Base-by-base conservation (phyloP, 2,113 vertebrate species). In the Myrmophylax atrothorax region DNA sequence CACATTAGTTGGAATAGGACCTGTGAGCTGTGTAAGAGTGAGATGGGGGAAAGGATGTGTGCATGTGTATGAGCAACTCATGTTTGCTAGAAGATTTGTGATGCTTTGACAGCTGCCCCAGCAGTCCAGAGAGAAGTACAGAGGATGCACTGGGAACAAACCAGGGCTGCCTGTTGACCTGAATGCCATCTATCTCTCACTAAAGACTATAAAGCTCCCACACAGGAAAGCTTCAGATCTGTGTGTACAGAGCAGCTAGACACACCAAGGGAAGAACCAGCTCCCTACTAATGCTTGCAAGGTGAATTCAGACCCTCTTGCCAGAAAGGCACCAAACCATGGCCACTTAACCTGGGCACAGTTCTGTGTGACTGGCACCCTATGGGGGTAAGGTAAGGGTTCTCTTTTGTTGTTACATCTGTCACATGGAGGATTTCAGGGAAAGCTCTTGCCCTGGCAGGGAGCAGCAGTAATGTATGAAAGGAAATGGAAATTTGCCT, bases 11-110 rank as follows among this genome's bases (percentile, higher is more conserved):
- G 40, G 49, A 76, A 31, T 33, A 72, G 35, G 70, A 90, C 9
- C 35, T 68, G 46, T 47, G 53, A 49, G 58, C 0, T 1, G 20
- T 28, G 24, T 35, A 22, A 58, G 31, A 64, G 46, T 16, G 18
- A 1, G 2, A 18, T 33, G 16, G 53, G 11, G 10, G 35, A 20
- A 35, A 20, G 14, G 7, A 7, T 10, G 13, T 2, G 7, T 7
- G 10, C 18, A 37, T 5, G 31, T 13, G 26, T 20, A 9, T 9
- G 44, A 26, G n/a, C 11, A 73, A 50, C 23, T 46, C 44, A 6
- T 3, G 14, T 56, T 76, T 81, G 18, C 40, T 46, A 66, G 53
- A 76, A 68, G 35, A 52, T 56, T 55, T 3, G 1, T 53, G 35
- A 6, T 35, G 22, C 20, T 73, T 40, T 1, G 1, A 33, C 35